Evolutionary conservation across 1,140 invertebrate genomes (phyloP).

Genomic region (Muscidifurax raptorellus): DNA sequence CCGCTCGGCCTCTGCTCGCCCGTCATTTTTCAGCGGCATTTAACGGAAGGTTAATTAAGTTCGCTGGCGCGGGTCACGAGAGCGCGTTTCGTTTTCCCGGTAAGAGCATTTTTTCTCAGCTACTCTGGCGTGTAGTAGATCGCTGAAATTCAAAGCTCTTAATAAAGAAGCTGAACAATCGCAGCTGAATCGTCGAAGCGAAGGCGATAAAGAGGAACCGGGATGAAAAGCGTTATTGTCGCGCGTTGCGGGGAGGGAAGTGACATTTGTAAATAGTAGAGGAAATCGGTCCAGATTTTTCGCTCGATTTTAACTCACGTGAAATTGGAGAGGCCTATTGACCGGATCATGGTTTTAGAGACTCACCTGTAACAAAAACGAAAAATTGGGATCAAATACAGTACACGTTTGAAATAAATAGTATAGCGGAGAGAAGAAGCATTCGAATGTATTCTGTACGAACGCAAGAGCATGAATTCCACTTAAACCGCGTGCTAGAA

Average conservation of each 20-base stretch:
- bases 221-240: not conserved
- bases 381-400: not conserved
- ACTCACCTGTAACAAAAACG: constrained; percentile 26
- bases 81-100: not conserved
- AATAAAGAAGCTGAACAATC: constrained; percentile 12
- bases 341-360: not conserved
- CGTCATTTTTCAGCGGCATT: constrained; percentile 36
- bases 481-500: not conserved
- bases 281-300: too few species aligned
- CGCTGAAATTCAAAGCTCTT: constrained; percentile 6
- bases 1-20: not conserved
- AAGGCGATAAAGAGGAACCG: not conserved
- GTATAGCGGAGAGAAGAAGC: too few species aligned
- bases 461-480: not conserved
- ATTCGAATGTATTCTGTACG: too few species aligned
- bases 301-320: not conserved
- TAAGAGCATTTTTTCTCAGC: not conserved
- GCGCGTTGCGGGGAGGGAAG: not conserved
- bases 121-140: too few species aligned
- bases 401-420: not conserved
- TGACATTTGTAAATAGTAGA: not conserved
- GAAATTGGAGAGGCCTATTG: not conserved
- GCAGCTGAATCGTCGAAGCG: not conserved
- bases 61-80: constrained; percentile 24
- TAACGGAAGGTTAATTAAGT: constrained; percentile 46